phyloP scores from a whole-genome alignment of 1,140 invertebrate species.

The fruit fly (Drosophila melanogaster) region Release_6_plus_ISO1_MT NT_037436.4:18695001-18695500 shows the following conservation, averaged over 20 bases:
- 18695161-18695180: neutral
- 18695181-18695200: neutral
- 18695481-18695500: constrained; percentile 49
- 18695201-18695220: constrained; percentile 36
- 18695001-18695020: constrained; percentile 44
- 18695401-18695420: constrained; percentile 58
- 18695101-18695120: constrained; percentile 29
- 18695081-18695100: neutral
- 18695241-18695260: constrained; percentile 41
- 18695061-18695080: constrained; percentile 42
- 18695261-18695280: constrained; percentile 48
- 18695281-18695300: constrained; percentile 45
- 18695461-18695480: constrained; percentile 59
- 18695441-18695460: constrained; percentile 55
- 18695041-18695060: constrained; percentile 38
- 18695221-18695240: constrained; percentile 2
- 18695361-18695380: constrained; percentile 9
- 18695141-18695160: constrained; percentile 15
- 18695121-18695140: constrained; percentile 65
- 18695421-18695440: constrained; percentile 37
- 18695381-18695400: constrained; percentile 45
- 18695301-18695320: constrained; percentile 53
- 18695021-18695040: constrained; percentile 41
- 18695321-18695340: constrained; percentile 56
- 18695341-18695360: neutral